Evolutionary conservation across 2,113 vertebrate species (phyloP), one percentile per base, ranked within the genome.

Genomic region (Lathamus discolor): DNA sequence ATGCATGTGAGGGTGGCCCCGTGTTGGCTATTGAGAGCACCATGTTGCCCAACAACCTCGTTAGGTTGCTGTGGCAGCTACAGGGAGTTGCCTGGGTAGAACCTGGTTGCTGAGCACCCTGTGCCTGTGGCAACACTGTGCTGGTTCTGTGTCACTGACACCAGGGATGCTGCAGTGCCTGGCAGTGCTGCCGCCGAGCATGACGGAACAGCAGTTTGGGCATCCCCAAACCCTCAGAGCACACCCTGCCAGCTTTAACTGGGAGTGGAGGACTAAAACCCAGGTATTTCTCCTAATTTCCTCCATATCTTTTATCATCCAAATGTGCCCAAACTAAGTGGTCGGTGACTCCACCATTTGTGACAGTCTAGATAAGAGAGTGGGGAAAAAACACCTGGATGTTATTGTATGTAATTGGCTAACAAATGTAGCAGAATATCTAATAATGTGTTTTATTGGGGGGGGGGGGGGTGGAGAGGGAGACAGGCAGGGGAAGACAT

Each of bases 401-500:
- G 12, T 57, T 17, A 5, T 63, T 43, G 11, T 57, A 31, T 28
- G 23, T 48, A 8, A 64, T 25, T 57, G 72, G 37, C 27, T 17
- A 68, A 43, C 37, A 59, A 67, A 29, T 10, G 9, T 11, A 68
- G 25, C 18, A 46, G 37, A 15, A 16, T 52, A 43, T 27, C 22
- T 49, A 43, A 20, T 44, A 43, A 44, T n/a, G 8, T 7, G 51
- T 11, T 49, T 29, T 72, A 4, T 2, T 54, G 2, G 10, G 0
- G 10, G 10, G 11, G 31, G 19, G 7, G 54, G 17, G 31, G 31
- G 11, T 29, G 17, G 48, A 13, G 25, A n/a, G 13, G 9, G 12
- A 14, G 33, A 13, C 5, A n/a, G 7, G 9, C 3, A 1, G 4
- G 9, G 33, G 6, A 11, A 39, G 19, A 35, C 2, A 13, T 17